Evolutionary conservation across 92 coral and sea anemone species (phyloP).

Genomic region (Nematostella vectensis): DNA sequence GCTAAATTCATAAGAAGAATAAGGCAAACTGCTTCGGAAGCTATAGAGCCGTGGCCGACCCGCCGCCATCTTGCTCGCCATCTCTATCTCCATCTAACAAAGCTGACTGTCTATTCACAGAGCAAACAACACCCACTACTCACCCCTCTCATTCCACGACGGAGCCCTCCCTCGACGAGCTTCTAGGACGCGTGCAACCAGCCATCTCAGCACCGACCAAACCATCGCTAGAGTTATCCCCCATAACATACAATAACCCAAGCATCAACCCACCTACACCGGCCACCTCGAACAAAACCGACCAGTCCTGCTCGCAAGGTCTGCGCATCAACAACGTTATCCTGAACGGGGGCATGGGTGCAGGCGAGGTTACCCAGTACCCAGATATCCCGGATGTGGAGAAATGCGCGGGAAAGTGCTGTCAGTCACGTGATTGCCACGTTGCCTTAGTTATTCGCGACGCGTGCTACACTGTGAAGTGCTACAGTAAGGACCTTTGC

Average conservation of each 20-base stretch:
- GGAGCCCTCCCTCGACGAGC: slow-evolving; percentile 67
- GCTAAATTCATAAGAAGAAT: no score
- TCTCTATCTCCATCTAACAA: no score
- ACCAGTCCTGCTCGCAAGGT: slow-evolving; percentile 59
- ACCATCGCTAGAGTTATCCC: slow-evolving; percentile 32
- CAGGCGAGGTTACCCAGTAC: slow-evolving; percentile 87
- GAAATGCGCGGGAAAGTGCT: slow-evolving; percentile 72
- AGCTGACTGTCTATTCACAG: no score
- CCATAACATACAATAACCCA: slow-evolving; percentile 41
- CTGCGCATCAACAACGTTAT: slow-evolving; percentile 68
- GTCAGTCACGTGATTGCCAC: slow-evolving; percentile 52
- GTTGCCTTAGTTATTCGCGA: slow-evolving; percentile 76
- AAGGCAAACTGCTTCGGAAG: no score
- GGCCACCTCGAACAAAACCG: background rate
- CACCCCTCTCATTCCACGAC: slow-evolving; percentile 8
- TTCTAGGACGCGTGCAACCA: slow-evolving; percentile 62
- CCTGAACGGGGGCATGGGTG: slow-evolving; percentile 87
- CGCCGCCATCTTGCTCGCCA: no score
- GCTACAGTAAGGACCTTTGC: slow-evolving; percentile 82
- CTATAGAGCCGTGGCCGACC: no score
- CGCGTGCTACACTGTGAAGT: slow-evolving; percentile 65
- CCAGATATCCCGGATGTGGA: slow-evolving; percentile 45
- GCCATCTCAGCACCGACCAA: slow-evolving; percentile 52
- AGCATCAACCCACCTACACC: slow-evolving; percentile 17
- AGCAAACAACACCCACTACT: slow-evolving; percentile 16